Conservation (phyloP, 1,140 invertebrate genomes). For the Megathymus violae region DNA sequence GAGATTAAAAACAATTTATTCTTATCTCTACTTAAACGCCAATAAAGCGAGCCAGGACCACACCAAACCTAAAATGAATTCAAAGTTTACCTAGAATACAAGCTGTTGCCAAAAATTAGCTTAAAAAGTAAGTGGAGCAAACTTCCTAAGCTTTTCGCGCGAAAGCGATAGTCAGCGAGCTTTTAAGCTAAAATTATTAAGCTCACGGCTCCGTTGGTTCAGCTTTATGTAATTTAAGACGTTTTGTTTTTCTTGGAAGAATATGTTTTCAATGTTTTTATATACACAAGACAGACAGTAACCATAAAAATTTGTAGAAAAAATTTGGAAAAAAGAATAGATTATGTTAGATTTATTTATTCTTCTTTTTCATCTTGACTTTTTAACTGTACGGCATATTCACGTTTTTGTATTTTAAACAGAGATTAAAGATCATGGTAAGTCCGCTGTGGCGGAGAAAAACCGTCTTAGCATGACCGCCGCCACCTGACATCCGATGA, state of each 20-base stretch:
- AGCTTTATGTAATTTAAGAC: slow-evolving; percentile 13
- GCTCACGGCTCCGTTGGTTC: slow-evolving; percentile 61
- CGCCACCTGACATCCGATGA: too few species aligned
- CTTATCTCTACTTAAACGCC: slow-evolving; percentile 9
- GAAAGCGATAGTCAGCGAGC: slow-evolving; percentile 74
- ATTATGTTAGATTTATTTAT: too few species aligned
- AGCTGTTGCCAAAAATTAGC: slow-evolving; percentile 72
- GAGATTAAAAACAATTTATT: slow-evolving; percentile 20
- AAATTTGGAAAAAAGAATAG: too few species aligned
- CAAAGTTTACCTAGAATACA: slow-evolving; percentile 53
- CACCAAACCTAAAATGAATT: slow-evolving; percentile 47
- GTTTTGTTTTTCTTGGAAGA: background rate
- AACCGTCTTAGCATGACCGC: too few species aligned
- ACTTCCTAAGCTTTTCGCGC: slow-evolving; percentile 67
- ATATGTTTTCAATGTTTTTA: slow-evolving; percentile 1
- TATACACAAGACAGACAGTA: too few species aligned
- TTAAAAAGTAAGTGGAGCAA: slow-evolving; percentile 64
- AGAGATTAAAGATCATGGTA: too few species aligned
- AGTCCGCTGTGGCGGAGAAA: too few species aligned
- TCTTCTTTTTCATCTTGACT: too few species aligned
- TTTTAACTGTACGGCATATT: too few species aligned
- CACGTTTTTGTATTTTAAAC: too few species aligned
- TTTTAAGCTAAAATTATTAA: slow-evolving; percentile 82
- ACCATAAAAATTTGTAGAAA: too few species aligned
- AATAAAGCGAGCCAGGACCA: background rate